Conservation (phyloP, 2,113 vertebrate species). For the Hoplias malabaricus region DNA sequence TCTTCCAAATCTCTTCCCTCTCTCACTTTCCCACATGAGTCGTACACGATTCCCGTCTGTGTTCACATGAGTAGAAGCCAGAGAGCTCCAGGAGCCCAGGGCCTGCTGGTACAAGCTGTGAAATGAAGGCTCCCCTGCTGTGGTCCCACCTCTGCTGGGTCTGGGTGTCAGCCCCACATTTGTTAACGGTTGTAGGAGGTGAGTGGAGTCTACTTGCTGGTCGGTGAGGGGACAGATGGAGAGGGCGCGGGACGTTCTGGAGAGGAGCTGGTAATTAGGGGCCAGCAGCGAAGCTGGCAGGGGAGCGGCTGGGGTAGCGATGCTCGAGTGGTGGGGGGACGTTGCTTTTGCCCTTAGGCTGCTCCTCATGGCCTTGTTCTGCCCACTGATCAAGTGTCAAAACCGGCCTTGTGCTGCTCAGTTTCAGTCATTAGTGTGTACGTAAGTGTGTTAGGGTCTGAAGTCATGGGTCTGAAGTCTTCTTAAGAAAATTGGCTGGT, state of each 20-base stretch:
- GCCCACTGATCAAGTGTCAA: slow-evolving; percentile 64
- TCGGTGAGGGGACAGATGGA: slow-evolving; percentile 77
- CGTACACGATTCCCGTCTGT: neutral
- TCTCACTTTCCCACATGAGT: neutral
- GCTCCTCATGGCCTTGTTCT: slow-evolving; percentile 65
- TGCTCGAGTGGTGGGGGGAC: slow-evolving; percentile 60
- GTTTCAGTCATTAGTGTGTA: neutral
- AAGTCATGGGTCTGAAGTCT: no score
- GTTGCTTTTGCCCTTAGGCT: slow-evolving; percentile 66
- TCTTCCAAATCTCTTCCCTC: neutral
- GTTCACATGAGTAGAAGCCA: neutral
- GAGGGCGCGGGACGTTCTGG: slow-evolving; percentile 73
- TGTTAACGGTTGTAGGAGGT: slow-evolving; percentile 70
- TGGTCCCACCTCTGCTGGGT: slow-evolving; percentile 50
- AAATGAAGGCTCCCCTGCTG: slow-evolving; percentile 38
- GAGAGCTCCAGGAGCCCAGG: neutral
- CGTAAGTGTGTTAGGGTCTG: neutral
- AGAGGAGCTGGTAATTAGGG: slow-evolving; percentile 77
- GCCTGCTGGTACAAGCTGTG: slow-evolving; percentile 38
- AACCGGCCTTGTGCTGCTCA: slow-evolving; percentile 52
- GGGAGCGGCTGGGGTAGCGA: slow-evolving; percentile 53
- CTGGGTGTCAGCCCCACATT: slow-evolving; percentile 61
- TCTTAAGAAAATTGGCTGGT: neutral
- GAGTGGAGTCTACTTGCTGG: slow-evolving; percentile 72
- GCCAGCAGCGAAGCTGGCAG: slow-evolving; percentile 65